A percentile compares a stretch with the other conserved stretches of the same genome.
Evolutionary conservation across 2,888 invertebrate genomes (phyloP).

Genomic region (Girardia tigrina): DNA sequence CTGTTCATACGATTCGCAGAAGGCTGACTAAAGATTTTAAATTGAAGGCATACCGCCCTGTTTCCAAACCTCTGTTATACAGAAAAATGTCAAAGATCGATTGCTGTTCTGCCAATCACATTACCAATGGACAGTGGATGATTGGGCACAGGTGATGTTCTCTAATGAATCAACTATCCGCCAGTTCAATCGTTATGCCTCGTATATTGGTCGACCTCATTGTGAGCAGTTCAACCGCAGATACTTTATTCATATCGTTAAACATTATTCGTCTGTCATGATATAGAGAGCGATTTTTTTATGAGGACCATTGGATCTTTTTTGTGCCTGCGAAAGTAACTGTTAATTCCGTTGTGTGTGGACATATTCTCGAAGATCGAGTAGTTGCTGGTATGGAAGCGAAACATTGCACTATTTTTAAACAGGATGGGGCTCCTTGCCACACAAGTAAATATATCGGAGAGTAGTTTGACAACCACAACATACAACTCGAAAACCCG

Average conservation of each 20-base stretch:
- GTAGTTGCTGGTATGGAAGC: not conserved
- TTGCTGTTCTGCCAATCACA: slow-evolving; percentile 12
- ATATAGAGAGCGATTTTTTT: not conserved
- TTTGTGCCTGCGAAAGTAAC: slow-evolving; percentile 10
- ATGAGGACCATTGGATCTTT: not conserved
- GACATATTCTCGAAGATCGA: not conserved
- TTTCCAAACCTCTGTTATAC: no score
- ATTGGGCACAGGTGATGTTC: slow-evolving; percentile 2
- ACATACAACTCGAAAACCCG: no score
- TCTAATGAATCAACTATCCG: not conserved
- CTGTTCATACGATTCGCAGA: no score
- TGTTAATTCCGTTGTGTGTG: not conserved
- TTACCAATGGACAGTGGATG: not conserved
- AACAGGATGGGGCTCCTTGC: slow-evolving; percentile 8
- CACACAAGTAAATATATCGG: not conserved
- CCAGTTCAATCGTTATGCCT: not conserved
- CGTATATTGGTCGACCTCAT: not conserved
- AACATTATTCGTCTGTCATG: slow-evolving; percentile 13
- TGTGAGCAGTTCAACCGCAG: not conserved
- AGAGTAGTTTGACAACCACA: no score
- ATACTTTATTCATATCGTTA: not conserved
- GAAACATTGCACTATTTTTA: not conserved
- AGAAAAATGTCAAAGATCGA: not conserved
- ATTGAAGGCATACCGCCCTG: no score
- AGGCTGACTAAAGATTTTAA: no score